Evolutionary conservation across 2,888 invertebrate genomes (phyloP).

Genomic region (Lasioglossum villosulum): DNA sequence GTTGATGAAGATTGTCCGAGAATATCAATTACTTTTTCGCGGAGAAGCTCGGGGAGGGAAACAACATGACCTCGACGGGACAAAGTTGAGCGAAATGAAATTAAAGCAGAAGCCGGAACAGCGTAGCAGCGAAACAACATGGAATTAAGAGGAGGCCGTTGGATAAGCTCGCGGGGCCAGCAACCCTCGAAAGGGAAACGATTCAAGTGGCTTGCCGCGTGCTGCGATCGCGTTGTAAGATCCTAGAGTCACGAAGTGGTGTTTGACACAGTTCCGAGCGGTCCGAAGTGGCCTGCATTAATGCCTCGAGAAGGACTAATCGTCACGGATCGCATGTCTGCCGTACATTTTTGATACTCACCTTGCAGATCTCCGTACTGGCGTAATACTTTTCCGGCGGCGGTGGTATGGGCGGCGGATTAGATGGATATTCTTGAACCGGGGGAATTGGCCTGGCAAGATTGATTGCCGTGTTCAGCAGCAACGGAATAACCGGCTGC

Average conservation of each 20-base stretch:
- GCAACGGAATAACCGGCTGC: conserved; percentile 81
- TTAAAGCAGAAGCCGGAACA: not conserved
- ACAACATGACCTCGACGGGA: not conserved
- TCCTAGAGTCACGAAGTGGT: conserved; percentile 63
- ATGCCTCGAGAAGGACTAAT: conserved; percentile 57
- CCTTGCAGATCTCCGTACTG: conserved; percentile 88
- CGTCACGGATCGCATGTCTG: conserved; percentile 72
- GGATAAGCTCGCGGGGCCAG: conserved; percentile 18
- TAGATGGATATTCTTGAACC: conserved; percentile 81
- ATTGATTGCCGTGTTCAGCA: conserved; percentile 82
- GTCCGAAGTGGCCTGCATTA: conserved; percentile 59
- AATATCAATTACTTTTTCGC: not conserved
- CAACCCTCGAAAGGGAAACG: conserved; percentile 38
- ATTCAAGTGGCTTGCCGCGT: conserved; percentile 32
- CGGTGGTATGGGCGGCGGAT: conserved; percentile 89
- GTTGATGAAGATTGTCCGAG: not conserved
- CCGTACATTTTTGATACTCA: conserved; percentile 75
- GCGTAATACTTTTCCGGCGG: conserved; percentile 90
- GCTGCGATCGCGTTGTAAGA: conserved; percentile 58
- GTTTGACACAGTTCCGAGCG: conserved; percentile 65
- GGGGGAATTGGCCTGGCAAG: conserved; percentile 81
- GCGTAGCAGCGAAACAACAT: conserved; percentile 14
- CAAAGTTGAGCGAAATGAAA: conserved; percentile 16
- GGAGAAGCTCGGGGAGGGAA: not conserved
- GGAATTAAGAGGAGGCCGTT: conserved; percentile 28